Evolutionary conservation across 2,797 vertebrate species (phyloP).

Genomic region (Silurus aristotelis): DNA sequence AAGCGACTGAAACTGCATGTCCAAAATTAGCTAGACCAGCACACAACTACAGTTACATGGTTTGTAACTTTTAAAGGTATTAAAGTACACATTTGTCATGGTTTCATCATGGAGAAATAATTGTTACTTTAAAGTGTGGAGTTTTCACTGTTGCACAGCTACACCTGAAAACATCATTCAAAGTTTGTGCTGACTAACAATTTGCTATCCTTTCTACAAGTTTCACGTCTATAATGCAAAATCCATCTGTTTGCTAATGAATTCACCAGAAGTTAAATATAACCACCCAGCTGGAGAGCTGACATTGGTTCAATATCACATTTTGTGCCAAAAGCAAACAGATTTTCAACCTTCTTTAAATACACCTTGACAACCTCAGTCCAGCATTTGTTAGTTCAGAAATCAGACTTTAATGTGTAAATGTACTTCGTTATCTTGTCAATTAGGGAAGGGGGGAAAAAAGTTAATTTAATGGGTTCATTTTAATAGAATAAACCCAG

Average conservation of each 20-base stretch:
- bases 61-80: too few species aligned
- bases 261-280: background rate
- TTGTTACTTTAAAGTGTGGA: background rate
- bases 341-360: background rate
- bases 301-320: background rate
- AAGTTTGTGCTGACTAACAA: background rate
- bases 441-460: too few species aligned
- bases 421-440: too few species aligned
- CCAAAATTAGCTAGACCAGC: too few species aligned
- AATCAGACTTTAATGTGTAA: too few species aligned
- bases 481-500: constrained; percentile 27
- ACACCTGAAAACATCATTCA: too few species aligned
- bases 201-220: background rate
- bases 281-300: background rate
- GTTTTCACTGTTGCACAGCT: too few species aligned
- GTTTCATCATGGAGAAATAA: background rate
- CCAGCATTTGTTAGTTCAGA: background rate
- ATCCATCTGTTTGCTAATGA: background rate
- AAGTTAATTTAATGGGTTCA: constrained; percentile 1
- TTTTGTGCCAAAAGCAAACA: background rate
- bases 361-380: background rate
- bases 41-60: too few species aligned
- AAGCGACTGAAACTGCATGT: too few species aligned
- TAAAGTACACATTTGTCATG: background rate
- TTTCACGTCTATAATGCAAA: background rate